Evolutionary conservation across 2,888 invertebrate species (phyloP), one percentile per base, ranked within the genome.

Genomic region (Cyclophora albipunctata): DNA sequence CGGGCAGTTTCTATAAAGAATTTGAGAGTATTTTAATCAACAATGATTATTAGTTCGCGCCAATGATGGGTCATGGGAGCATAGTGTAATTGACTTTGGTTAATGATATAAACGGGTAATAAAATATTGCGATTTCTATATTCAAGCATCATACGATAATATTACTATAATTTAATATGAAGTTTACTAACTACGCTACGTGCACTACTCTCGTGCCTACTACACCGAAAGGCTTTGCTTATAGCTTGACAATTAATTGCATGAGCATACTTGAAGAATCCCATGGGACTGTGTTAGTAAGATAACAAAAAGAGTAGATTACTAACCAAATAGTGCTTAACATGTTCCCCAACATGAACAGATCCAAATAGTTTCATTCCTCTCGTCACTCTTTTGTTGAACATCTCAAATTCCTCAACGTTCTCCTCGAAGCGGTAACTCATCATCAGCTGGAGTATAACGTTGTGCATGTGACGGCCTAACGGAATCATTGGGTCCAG

Each of bases 401-500:
- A 94, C 47, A 92, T 86, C 33, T 89, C 84, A 78, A 95, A 96
- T 45, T 91, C 90, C 1, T 84, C 77, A 70, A 95, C 94, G 53
- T 93, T 91, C 58, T 92, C 91, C 41, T 91, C 90, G 74, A 95
- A 96, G 5, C 95, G 90, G 1, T 93, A 92, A 42, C 94, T 93
- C 95, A 96, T 96, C 78, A 95, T 90, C 58, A 96, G 89, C 58
- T 93, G 93, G 74, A 95, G 95, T 55, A 96, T 95, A 2, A 96
- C 94, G 78, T 96, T 96, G 73, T 94, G 94, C 52, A 95, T 92
- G 20, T 95, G 92, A 55, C 94, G 91, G 34, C 94, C 93, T 42
- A 96, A 86, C 4, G 91, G 81, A 0, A 91, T 90, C 3, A 92
- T 92, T 51, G 95, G 81, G 67, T 93, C 92, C 34, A 92, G 88